Percentiles rank a stretch among this genome's conserved stretches.
Evolutionary conservation across 2,888 invertebrate genomes (phyloP).

Genomic region (Keiferia lycopersicella): DNA sequence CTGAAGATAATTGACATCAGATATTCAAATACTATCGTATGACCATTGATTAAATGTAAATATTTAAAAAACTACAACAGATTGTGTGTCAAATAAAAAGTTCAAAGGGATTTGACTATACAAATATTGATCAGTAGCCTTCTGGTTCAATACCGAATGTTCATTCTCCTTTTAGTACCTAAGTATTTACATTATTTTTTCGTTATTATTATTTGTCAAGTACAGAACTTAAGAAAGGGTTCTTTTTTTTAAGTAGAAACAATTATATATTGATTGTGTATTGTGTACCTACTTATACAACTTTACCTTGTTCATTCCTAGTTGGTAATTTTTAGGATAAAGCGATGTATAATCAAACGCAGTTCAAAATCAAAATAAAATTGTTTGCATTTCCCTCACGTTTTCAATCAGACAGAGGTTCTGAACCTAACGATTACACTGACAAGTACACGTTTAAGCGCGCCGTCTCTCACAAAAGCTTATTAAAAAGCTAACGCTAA

Average conservation of each 20-base stretch:
- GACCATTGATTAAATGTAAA: neutral
- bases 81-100: neutral
- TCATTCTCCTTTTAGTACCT: too few relatives aligned
- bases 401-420: constrained; percentile 16
- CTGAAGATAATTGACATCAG: too few relatives aligned
- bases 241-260: too few relatives aligned
- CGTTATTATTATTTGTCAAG: too few relatives aligned
- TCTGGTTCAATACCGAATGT: neutral
- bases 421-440: constrained; percentile 19
- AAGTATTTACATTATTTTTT: too few relatives aligned
- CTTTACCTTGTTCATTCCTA: too few relatives aligned
- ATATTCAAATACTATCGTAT: too few relatives aligned
- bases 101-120: constrained; percentile 5
- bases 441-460: constrained; percentile 24
- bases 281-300: too few relatives aligned
- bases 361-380: neutral
- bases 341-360: too few relatives aligned
- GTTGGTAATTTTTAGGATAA: too few relatives aligned
- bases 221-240: too few relatives aligned
- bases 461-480: constrained; percentile 38
- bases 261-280: too few relatives aligned
- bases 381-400: constrained; percentile 3
- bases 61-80: neutral
- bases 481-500: constrained; percentile 61
- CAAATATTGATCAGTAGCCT: neutral